Percentiles rank a stretch among this genome's conserved stretches.
These are phyloP conservation scores for Plusia festucae DNA, from an alignment of 2,888 invertebrate genomes.

Conservation along the genomic window DNA sequence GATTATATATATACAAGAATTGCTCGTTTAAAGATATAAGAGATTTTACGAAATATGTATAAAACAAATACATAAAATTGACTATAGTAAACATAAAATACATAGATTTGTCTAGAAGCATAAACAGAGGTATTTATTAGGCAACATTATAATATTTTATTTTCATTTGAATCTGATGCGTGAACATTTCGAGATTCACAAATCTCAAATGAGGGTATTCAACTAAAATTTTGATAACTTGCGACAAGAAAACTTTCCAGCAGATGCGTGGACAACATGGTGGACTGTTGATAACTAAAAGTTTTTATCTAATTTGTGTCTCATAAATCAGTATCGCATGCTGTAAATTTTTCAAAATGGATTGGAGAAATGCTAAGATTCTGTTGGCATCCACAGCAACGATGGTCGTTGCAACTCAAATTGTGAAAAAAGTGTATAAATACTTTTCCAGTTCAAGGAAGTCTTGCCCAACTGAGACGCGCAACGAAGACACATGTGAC, in stretches of 20 bases:
- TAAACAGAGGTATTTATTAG: too few relatives aligned
- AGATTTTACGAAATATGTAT: too few relatives aligned
- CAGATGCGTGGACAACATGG: conserved; percentile 81
- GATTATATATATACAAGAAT: too few relatives aligned
- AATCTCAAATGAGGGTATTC: conserved; percentile 65
- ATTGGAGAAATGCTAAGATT: conserved; percentile 84
- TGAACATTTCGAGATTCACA: too few relatives aligned
- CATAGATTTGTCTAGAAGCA: too few relatives aligned
- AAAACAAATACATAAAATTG: too few relatives aligned
- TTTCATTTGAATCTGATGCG: too few relatives aligned
- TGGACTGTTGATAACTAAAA: conserved; percentile 69
- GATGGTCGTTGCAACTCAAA: conserved; percentile 80
- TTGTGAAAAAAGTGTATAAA: conserved; percentile 79
- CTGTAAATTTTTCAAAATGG: conserved; percentile 69
- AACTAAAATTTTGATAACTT: conserved; percentile 29
- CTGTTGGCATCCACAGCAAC: conserved; percentile 82
- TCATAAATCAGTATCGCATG: conserved; percentile 51
- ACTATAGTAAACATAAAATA: not conserved
- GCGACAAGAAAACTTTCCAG: conserved; percentile 24
- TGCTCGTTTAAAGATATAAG: too few relatives aligned
- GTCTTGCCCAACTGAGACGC: conserved; percentile 60
- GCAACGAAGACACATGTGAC: conserved; percentile 71
- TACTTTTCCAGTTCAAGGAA: conserved; percentile 72
- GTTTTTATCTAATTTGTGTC: conserved; percentile 60
- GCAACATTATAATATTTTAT: too few relatives aligned